phyloP scores from a whole-genome alignment of 92 coral and sea anemone genomes.

The Porites divaricata region DNA sequence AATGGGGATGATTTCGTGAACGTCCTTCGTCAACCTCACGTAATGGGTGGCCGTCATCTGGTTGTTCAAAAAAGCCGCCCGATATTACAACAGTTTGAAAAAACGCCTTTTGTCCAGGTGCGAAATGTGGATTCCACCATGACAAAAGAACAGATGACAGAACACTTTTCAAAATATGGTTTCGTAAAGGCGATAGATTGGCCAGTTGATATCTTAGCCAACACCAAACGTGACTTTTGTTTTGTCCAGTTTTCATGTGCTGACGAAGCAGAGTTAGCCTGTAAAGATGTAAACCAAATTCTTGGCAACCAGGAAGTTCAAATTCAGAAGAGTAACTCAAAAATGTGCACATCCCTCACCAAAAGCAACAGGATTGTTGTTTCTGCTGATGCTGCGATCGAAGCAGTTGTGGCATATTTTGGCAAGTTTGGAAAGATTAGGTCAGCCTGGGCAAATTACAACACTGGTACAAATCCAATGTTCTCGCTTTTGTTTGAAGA shows the following conservation, averaged over 20 bases:
- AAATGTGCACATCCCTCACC: constrained; percentile 7
- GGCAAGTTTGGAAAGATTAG: constrained; percentile 35
- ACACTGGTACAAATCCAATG: not conserved
- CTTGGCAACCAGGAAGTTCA: constrained; percentile 10
- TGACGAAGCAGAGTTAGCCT: constrained; percentile 25
- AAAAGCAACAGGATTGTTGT: constrained; percentile 42
- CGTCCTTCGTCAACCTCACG: constrained; percentile 39
- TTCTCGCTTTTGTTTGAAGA: constrained; percentile 2
- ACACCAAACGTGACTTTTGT: constrained; percentile 43
- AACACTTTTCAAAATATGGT: constrained; percentile 68
- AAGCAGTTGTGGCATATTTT: constrained; percentile 49
- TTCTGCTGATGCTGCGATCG: constrained; percentile 46
- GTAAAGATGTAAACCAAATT: constrained; percentile 28
- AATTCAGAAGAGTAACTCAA: constrained; percentile 26
- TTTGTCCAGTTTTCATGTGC: constrained; percentile 60
- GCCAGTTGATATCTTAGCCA: constrained; percentile 1
- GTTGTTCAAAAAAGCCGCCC: not conserved
- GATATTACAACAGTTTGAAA: not conserved
- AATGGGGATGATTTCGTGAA: constrained; percentile 20
- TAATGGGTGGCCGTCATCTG: not conserved
- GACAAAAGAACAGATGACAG: constrained; percentile 16
- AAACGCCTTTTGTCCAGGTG: constrained; percentile 14
- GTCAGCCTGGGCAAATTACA: not conserved
- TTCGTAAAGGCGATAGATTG: constrained; percentile 32
- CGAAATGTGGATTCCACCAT: constrained; percentile 32